These are phyloP conservation scores for Megalops cyprinoides DNA, from an alignment of 2,797 vertebrate genomes.

Conservation along the genomic window DNA sequence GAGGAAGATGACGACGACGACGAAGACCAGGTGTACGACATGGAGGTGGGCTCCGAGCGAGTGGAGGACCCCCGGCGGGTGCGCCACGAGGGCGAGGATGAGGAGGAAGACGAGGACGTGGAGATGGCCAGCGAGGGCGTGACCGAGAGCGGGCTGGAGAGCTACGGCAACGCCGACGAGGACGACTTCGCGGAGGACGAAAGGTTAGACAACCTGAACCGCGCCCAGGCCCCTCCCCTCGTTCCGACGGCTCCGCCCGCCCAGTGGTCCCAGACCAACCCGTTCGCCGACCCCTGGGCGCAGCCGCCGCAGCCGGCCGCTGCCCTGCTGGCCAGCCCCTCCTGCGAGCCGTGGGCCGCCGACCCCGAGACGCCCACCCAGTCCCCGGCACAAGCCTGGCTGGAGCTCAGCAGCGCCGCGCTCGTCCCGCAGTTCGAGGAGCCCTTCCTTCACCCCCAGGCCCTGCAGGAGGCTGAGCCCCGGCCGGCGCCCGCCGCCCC, in stretches of 20 bases:
- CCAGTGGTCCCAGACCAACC: constrained; percentile 70
- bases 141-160: constrained; percentile 74
- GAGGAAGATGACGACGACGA: constrained; percentile 61
- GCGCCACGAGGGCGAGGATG: constrained; percentile 64
- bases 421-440: constrained; percentile 46
- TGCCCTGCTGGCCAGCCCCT: constrained; percentile 42
- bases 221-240: constrained; percentile 53
- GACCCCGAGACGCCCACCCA: constrained; percentile 62
- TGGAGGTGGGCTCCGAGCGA: constrained; percentile 77
- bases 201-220: constrained; percentile 76
- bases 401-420: constrained; percentile 50
- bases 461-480: constrained; percentile 26
- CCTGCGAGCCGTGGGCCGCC: constrained; percentile 53
- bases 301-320: constrained; percentile 52
- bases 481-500: constrained; percentile 22
- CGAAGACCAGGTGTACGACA: constrained; percentile 70
- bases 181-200: constrained; percentile 77
- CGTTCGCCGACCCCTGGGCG: constrained; percentile 62
- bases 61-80: constrained; percentile 61
- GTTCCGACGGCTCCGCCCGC: constrained; percentile 62
- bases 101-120: constrained; percentile 75
- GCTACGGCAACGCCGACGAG: constrained; percentile 74
- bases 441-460: constrained; percentile 34
- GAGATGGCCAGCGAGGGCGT: constrained; percentile 78
- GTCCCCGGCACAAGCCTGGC: constrained; percentile 55